These are phyloP conservation scores for Cosmia pyralina DNA, from an alignment of 2,888 invertebrate genomes.

Conservation along the genomic window DNA sequence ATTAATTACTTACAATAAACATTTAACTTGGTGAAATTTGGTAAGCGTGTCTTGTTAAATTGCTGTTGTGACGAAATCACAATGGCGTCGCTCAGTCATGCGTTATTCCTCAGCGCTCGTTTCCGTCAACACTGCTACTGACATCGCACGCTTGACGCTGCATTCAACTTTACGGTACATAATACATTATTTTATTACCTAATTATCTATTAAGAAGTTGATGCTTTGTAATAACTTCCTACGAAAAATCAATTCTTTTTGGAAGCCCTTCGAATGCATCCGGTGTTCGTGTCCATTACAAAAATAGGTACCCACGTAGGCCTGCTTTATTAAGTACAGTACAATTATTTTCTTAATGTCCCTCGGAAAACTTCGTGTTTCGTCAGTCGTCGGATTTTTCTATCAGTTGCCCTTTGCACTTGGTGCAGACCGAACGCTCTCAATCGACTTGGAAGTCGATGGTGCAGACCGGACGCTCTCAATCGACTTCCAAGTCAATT, in stretches of 20 bases:
- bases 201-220: slow-evolving; percentile 55
- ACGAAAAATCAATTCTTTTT: slow-evolving; percentile 55
- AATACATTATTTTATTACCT: slow-evolving; percentile 66
- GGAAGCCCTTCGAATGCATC: slow-evolving; percentile 59
- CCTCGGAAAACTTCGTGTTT: too few species aligned
- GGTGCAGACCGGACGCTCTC: too few species aligned
- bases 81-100: slow-evolving; percentile 59
- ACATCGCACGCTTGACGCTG: slow-evolving; percentile 44
- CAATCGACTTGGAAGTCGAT: too few species aligned
- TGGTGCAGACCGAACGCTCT: too few species aligned
- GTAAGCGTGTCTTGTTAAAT: slow-evolving; percentile 58
- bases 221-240: slow-evolving; percentile 59
- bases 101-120: slow-evolving; percentile 56
- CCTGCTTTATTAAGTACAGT: slow-evolving; percentile 15
- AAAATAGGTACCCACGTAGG: too few species aligned
- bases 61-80: slow-evolving; percentile 54
- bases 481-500: too few species aligned
- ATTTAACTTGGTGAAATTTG: slow-evolving; percentile 50
- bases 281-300: slow-evolving; percentile 31
- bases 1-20: slow-evolving; percentile 51
- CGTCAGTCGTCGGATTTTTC: too few species aligned
- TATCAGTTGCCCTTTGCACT: too few species aligned
- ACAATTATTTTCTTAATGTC: too few species aligned
- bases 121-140: slow-evolving; percentile 60
- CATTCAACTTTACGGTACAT: slow-evolving; percentile 58